These are phyloP conservation scores for Tokudaia muenninki DNA, from an alignment of 2,797 vertebrate genomes.

Conservation along the genomic window DNA sequence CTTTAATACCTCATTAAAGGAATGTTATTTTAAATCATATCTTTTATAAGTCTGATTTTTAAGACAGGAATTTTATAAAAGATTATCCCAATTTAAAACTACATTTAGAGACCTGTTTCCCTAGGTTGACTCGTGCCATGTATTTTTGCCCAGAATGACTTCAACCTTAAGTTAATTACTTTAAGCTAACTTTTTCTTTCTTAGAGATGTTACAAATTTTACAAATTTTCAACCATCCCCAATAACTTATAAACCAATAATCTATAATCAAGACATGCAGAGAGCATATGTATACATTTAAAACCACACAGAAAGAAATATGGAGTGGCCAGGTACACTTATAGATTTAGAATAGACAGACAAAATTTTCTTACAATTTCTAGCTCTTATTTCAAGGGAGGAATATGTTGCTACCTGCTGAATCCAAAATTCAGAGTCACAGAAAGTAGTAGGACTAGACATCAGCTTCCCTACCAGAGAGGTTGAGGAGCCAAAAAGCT, in stretches of 20 bases:
- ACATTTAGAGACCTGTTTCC: background rate
- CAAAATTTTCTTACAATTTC: background rate
- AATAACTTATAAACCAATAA: background rate
- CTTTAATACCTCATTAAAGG: background rate
- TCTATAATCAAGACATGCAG: background rate
- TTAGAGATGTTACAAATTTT: background rate
- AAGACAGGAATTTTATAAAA: background rate
- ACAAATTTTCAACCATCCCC: background rate
- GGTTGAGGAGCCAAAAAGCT: too few species aligned
- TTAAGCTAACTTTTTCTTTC: background rate
- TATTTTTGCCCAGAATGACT: background rate
- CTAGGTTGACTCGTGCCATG: background rate
- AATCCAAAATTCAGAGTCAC: background rate
- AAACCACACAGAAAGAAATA: background rate
- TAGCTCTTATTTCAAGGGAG: background rate
- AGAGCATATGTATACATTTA: background rate
- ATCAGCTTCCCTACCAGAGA: background rate
- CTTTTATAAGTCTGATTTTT: background rate
- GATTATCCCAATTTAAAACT: background rate
- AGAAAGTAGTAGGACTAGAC: background rate
- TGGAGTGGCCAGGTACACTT: background rate
- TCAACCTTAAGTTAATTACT: background rate
- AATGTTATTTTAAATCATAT: background rate
- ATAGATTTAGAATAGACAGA: background rate
- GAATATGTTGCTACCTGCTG: background rate